Conservation (phyloP, 2,113 vertebrate species). For the Saccopteryx bilineata region DNA sequence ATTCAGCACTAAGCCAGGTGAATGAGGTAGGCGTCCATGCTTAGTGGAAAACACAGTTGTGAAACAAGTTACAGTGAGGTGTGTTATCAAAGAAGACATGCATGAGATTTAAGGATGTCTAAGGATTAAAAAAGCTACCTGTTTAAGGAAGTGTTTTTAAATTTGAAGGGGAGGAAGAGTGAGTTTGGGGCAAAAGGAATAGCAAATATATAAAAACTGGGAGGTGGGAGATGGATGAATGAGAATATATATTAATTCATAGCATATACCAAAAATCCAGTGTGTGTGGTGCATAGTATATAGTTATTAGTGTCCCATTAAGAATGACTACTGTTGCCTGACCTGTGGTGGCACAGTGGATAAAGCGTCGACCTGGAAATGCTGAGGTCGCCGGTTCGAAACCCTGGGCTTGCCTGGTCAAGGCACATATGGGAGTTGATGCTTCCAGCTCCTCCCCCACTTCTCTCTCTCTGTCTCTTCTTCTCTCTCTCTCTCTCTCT, state of each 20-base stretch:
- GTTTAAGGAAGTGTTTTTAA: conserved; percentile 5
- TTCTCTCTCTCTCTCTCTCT: too few species aligned
- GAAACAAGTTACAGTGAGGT: conserved; percentile 42
- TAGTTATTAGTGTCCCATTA: not conserved
- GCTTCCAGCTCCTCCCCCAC: too few species aligned
- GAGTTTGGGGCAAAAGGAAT: not conserved
- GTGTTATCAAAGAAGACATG: conserved; percentile 7
- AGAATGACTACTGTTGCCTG: not conserved
- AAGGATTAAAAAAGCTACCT: not conserved
- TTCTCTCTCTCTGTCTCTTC: too few species aligned
- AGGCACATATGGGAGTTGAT: too few species aligned
- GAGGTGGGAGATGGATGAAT: not conserved
- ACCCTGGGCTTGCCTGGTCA: too few species aligned
- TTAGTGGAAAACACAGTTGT: conserved; percentile 21
- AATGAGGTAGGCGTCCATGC: not conserved
- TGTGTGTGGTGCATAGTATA: not conserved
- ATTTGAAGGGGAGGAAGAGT: not conserved
- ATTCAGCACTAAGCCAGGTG: conserved; percentile 9
- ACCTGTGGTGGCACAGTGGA: too few species aligned
- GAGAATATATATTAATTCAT: not conserved
- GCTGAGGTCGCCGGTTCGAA: too few species aligned
- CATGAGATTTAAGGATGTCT: not conserved
- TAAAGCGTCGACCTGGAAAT: too few species aligned
- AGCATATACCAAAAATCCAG: not conserved
- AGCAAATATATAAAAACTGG: not conserved